phyloP scores from a whole-genome alignment of 2,888 invertebrate genomes.

The Vesta saturnalis region DNA sequence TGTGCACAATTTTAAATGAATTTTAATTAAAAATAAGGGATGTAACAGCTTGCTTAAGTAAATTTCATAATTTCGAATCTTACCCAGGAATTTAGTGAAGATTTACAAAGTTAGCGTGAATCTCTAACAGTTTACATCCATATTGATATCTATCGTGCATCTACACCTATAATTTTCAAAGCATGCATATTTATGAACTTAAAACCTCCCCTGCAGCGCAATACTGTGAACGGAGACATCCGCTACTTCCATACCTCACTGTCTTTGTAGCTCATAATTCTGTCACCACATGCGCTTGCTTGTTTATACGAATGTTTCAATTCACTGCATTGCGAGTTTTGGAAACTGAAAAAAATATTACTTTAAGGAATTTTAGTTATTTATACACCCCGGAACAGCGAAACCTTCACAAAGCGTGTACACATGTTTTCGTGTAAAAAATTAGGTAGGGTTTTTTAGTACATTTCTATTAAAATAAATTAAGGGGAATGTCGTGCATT shows the following conservation, averaged over 20 bases:
- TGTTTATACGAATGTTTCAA: conserved; percentile 61
- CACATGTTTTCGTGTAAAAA: conserved; percentile 45
- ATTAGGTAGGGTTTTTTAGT: conserved; percentile 42
- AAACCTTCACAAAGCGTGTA: conserved; percentile 45
- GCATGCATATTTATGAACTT: conserved; percentile 61
- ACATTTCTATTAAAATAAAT: conserved; percentile 25
- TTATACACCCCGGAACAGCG: conserved; percentile 47
- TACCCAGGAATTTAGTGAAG: conserved; percentile 46
- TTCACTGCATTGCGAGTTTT: conserved; percentile 52
- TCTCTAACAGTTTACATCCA: conserved; percentile 63
- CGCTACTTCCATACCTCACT: conserved; percentile 56
- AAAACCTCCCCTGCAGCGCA: conserved; percentile 47
- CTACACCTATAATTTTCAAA: conserved; percentile 61
- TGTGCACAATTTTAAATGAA: no score
- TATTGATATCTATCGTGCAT: conserved; percentile 63
- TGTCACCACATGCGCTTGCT: conserved; percentile 59
- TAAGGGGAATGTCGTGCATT: conserved; percentile 8
- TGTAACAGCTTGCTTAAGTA: not conserved
- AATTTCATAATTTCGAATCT: not conserved
- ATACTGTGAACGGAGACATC: conserved; percentile 55
- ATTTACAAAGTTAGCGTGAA: conserved; percentile 59
- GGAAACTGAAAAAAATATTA: conserved; percentile 48
- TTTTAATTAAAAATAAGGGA: not conserved
- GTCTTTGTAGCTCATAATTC: conserved; percentile 59
- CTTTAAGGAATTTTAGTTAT: conserved; percentile 49